Percentiles rank a stretch among this genome's conserved stretches.
Conservation (phyloP, 2,888 invertebrate genomes). For the Azorinus chamasolen region DNA sequence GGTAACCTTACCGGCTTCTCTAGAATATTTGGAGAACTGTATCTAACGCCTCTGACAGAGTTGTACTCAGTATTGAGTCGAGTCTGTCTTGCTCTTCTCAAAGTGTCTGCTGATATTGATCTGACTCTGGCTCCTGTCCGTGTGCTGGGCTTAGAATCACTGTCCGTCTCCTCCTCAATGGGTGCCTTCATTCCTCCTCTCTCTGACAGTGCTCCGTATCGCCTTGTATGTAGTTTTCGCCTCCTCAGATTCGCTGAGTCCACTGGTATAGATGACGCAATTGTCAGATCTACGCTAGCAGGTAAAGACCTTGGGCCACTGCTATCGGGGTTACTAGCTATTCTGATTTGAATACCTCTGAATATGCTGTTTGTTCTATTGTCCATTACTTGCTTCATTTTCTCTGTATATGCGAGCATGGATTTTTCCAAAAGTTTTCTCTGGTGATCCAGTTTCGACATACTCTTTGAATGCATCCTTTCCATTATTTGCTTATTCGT, state of each 20-base stretch:
- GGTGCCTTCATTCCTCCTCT: too few relatives aligned
- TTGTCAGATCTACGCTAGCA: neutral
- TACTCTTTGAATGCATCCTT: conserved; percentile 35
- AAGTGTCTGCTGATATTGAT: too few relatives aligned
- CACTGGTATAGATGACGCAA: neutral
- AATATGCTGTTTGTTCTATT: conserved; percentile 36
- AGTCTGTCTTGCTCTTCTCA: too few relatives aligned
- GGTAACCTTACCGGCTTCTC: too few relatives aligned
- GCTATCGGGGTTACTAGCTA: conserved; percentile 8
- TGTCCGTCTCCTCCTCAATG: too few relatives aligned
- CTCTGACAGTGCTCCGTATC: too few relatives aligned
- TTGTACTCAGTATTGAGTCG: too few relatives aligned
- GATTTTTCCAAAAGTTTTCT: conserved; percentile 54
- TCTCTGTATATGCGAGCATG: conserved; percentile 53
- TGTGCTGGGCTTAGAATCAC: too few relatives aligned
- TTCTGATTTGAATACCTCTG: conserved; percentile 46
- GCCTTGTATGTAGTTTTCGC: neutral
- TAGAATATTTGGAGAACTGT: too few relatives aligned
- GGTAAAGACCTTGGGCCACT: conserved; percentile 8
- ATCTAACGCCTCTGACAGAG: too few relatives aligned
- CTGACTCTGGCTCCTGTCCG: too few relatives aligned
- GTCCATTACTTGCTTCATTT: conserved; percentile 46
- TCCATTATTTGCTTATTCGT: conserved; percentile 1
- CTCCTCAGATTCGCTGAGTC: conserved; percentile 14
- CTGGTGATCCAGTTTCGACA: conserved; percentile 33